A percentile compares a stretch with the other conserved stretches of the same genome.
phyloP scores from a whole-genome alignment of 2,113 vertebrate genomes.

The Campylorhamphus procurvoides region DNA sequence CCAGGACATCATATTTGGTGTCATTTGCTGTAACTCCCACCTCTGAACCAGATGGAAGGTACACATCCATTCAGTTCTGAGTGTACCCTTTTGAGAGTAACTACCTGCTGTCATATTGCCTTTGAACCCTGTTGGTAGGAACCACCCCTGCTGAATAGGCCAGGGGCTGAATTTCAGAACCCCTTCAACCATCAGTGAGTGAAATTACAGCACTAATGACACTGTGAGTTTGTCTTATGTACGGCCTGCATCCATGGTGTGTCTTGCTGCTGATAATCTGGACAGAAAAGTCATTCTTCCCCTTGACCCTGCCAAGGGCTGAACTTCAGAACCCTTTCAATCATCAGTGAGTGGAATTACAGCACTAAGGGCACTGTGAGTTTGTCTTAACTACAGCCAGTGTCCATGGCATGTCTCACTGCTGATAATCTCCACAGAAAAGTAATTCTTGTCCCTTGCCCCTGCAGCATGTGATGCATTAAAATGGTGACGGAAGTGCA shows the following conservation, averaged over 20 bases:
- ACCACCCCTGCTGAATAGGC: not conserved
- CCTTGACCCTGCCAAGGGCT: not conserved
- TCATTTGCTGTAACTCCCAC: not conserved
- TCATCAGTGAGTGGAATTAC: not conserved
- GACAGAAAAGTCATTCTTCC: not conserved
- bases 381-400: not conserved
- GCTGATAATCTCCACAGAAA: not conserved
- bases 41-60: not conserved
- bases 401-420: not conserved
- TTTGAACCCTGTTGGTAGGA: not conserved
- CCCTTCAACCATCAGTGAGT: not conserved
- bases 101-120: not conserved
- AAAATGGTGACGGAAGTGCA: accelerated
- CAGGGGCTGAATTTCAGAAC: not conserved
- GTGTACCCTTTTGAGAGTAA: not conserved
- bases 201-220: not conserved
- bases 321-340: not conserved
- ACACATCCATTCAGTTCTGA: accelerated
- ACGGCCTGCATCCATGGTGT: not conserved
- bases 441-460: not conserved
- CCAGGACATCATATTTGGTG: accelerated
- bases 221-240: not conserved
- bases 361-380: not conserved
- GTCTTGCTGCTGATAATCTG: not conserved
- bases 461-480: not conserved